These are phyloP conservation scores for Philopedon plagiatum DNA, from an alignment of 2,888 invertebrate genomes.

Conservation along the genomic window DNA sequence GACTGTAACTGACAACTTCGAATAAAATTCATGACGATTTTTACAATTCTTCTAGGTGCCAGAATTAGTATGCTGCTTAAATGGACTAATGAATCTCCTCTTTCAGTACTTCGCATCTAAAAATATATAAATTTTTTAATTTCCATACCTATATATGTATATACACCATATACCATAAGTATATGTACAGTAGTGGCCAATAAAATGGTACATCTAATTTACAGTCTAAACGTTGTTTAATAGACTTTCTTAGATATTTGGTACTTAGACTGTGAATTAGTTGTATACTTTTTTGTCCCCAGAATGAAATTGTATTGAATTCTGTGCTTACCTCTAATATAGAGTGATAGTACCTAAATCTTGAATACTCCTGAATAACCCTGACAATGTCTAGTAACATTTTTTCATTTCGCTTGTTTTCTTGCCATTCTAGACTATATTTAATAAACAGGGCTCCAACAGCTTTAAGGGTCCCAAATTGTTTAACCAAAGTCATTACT, in stretches of 20 bases:
- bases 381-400: slow-evolving; percentile 62
- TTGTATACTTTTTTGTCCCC: slow-evolving; percentile 6
- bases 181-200: too few relatives aligned
- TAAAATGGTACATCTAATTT: too few relatives aligned
- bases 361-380: slow-evolving; percentile 62
- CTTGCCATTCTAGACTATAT: slow-evolving; percentile 61
- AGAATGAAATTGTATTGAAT: too few relatives aligned
- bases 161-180: too few relatives aligned
- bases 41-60: slow-evolving; percentile 62
- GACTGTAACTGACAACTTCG: slow-evolving; percentile 60
- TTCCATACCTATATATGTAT: too few relatives aligned
- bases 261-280: too few relatives aligned
- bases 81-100: slow-evolving; percentile 62
- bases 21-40: slow-evolving; percentile 64
- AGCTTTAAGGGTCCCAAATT: slow-evolving; percentile 59
- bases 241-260: too few relatives aligned
- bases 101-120: slow-evolving; percentile 61
- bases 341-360: slow-evolving; percentile 59
- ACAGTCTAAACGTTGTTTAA: too few relatives aligned
- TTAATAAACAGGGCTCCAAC: slow-evolving; percentile 64
- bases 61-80: slow-evolving; percentile 61
- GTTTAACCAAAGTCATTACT: slow-evolving; percentile 57
- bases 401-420: slow-evolving; percentile 58
- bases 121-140: too few relatives aligned
- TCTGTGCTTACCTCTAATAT: slow-evolving; percentile 57